Evolutionary conservation across 2,113 vertebrate genomes (phyloP), one percentile per base, ranked within the genome.

Genomic region (Corydoras sp.): DNA sequence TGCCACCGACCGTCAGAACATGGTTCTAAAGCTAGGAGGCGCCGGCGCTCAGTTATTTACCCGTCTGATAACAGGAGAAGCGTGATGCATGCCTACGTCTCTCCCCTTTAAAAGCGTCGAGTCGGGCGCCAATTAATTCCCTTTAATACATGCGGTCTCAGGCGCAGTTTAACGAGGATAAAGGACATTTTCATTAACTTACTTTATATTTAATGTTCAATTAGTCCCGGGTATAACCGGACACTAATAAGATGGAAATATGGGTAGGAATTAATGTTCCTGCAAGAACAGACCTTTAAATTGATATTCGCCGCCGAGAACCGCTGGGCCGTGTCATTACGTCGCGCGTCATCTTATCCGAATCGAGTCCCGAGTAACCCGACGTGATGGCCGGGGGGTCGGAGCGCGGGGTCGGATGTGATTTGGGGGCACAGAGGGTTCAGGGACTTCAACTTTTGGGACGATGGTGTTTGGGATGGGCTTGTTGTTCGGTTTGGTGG

Each of bases 141-240:
- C 77, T 82, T 87, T 90, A 89, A 89, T 90, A 87, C 85, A 91
- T 91, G 90, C 89, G 85, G 86, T 91, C 90, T 90, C 90, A 91
- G 89, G 89, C 89, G 85, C 78, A 90, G 90, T 90, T 90, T 89
- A 86, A 87, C 87, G 85, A 85, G 90, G 88, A 90, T 90, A 91
- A 90, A 90, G 89, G 89, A 91, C 90, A 90, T 90, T 91, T 91
- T 91, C 89, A 91, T 91, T 89, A 90, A 90, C 89, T 90, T 90
- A 90, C 88, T 89, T 90, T 91, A 90, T 89, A 90, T 91, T 89
- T 91, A 90, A 91, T 90, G 90, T 91, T 89, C 90, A 91, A 90
- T 91, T 91, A 91, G 89, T 88, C 87, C 85, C 84, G 88, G 88
- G 88, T 88, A 88, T 88, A 90, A 90, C 88, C 77, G 85, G 86